A percentile compares a stretch with the other conserved stretches of the same genome.
These are phyloP conservation scores for Myoxocephalus aenaeus DNA, from an alignment of 2,797 vertebrate species.

Conservation along the genomic window DNA sequence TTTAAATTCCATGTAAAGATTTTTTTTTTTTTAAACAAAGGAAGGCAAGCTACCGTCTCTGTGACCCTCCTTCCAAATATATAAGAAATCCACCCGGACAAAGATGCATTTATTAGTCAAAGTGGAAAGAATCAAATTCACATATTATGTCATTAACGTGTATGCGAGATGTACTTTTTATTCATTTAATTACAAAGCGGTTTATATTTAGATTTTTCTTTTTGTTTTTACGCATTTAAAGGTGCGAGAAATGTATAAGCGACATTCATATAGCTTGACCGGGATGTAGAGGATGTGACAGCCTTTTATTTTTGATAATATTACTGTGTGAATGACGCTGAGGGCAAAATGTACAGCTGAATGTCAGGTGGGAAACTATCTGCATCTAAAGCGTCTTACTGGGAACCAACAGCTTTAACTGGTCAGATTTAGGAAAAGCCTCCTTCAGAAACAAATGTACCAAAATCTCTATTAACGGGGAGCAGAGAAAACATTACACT, in stretches of 20 bases:
- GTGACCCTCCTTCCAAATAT: conserved; percentile 25
- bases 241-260: conserved; percentile 3
- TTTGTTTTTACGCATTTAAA: conserved; percentile 19
- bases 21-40: neutral
- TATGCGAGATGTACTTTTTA: conserved; percentile 29
- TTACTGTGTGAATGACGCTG: conserved; percentile 28
- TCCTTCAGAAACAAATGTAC: conserved; percentile 18
- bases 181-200: conserved; percentile 24
- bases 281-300: conserved; percentile 17
- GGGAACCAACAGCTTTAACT: conserved; percentile 43
- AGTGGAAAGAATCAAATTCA: conserved; percentile 5
- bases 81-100: conserved; percentile 15
- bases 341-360: conserved; percentile 24
- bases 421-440: conserved; percentile 20
- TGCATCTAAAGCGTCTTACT: conserved; percentile 29
- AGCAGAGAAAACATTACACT: conserved; percentile 21
- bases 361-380: conserved; percentile 12
- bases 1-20: conserved; percentile 34
- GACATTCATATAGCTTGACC: conserved; percentile 6
- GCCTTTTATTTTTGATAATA: conserved; percentile 56
- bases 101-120: conserved; percentile 25
- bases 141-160: neutral
- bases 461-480: conserved; percentile 30
- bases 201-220: conserved; percentile 27
- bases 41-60: conserved; percentile 18